Conservation (phyloP, 2,113 vertebrate species). For the Sinocyclocheilus anophthalmus region DNA sequence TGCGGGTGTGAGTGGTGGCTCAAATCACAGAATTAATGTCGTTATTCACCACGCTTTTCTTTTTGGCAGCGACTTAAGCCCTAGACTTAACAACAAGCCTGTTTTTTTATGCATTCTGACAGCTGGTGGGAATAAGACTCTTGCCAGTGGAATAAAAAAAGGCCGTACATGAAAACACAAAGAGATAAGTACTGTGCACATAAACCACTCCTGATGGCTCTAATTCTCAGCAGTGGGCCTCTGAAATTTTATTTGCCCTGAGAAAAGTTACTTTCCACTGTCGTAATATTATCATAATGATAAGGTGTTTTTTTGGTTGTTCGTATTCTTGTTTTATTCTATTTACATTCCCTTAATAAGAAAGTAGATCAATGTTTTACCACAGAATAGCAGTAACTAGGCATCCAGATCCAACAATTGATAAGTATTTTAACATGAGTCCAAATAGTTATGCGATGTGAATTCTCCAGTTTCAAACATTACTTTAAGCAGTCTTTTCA, state of each 20-base stretch:
- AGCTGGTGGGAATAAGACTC: conserved; percentile 79
- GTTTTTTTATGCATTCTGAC: conserved; percentile 79
- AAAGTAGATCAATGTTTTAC: neutral
- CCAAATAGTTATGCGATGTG: neutral
- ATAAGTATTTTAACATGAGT: neutral
- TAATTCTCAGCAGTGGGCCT: conserved; percentile 64
- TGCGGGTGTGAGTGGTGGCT: conserved; percentile 74
- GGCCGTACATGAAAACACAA: conserved; percentile 10
- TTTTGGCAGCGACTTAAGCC: conserved; percentile 78
- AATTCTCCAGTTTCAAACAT: no score
- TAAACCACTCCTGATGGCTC: conserved; percentile 5
- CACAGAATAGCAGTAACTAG: neutral
- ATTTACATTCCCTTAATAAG: conserved; percentile 39
- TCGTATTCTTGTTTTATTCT: conserved; percentile 52
- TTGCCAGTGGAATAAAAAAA: conserved; percentile 77
- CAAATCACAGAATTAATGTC: conserved; percentile 79
- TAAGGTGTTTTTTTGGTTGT: conserved; percentile 12
- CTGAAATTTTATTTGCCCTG: conserved; percentile 69
- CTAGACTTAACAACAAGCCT: conserved; percentile 79
- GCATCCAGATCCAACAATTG: neutral
- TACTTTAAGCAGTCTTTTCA: no score
- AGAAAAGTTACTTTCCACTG: conserved; percentile 69
- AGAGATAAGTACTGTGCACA: conserved; percentile 34
- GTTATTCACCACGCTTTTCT: conserved; percentile 76
- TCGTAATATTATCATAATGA: conserved; percentile 71